Percentiles rank a stretch among this genome's conserved stretches.
phyloP scores from a whole-genome alignment of 2,797 vertebrate species.

The Taeniopygia guttata region DNA sequence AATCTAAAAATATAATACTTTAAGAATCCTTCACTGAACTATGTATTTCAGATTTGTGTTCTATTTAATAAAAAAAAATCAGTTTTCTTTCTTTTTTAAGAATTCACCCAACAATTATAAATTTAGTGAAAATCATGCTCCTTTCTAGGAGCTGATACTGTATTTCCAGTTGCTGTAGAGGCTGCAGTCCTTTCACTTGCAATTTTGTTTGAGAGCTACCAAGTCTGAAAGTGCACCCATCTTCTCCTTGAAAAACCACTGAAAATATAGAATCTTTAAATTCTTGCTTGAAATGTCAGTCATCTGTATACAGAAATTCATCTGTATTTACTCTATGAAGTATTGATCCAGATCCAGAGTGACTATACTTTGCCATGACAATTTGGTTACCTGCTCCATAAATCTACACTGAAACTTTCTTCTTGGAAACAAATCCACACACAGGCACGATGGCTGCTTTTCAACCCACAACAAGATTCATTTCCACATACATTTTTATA shows the following conservation, averaged over 20 bases:
- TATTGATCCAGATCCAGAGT: neutral
- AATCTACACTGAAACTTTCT: neutral
- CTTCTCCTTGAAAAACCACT: neutral
- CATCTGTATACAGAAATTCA: neutral
- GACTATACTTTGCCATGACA: neutral
- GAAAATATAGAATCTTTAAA: neutral
- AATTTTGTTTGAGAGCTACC: neutral
- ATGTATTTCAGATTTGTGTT: neutral
- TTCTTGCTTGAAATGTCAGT: neutral
- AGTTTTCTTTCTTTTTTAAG: neutral
- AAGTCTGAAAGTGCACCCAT: neutral
- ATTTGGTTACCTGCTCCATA: neutral
- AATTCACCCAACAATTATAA: neutral
- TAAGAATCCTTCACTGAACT: neutral
- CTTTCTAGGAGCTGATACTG: neutral
- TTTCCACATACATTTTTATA: neutral
- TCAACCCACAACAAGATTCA: neutral
- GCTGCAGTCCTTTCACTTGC: neutral
- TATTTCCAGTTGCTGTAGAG: neutral
- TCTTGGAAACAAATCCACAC: neutral
- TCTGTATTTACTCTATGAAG: neutral
- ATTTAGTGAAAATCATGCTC: fast-evolving
- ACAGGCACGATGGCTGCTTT: neutral
- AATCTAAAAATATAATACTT: neutral
- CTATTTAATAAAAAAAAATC: neutral